Evolutionary conservation across 2,113 vertebrate genomes (phyloP).

Genomic region (Delphinus delphis): DNA sequence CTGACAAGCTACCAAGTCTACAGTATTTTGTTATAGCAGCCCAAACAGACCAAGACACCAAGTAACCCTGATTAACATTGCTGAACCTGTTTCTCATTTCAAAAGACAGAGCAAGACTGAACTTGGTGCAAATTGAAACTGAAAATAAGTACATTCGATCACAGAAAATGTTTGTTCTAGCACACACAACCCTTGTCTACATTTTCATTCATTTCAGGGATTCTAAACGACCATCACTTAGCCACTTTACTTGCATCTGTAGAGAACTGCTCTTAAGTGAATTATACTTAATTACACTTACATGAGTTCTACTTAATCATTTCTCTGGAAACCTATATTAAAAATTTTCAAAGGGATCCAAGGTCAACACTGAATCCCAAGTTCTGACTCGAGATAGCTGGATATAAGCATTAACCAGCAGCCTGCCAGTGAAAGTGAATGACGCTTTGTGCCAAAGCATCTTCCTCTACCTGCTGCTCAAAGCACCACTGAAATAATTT

Average conservation of each 20-base stretch:
- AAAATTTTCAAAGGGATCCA: slow-evolving; percentile 25
- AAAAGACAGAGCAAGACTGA: not conserved
- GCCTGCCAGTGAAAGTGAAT: slow-evolving; percentile 40
- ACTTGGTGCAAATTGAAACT: not conserved
- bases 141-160: not conserved
- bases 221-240: not conserved
- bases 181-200: not conserved
- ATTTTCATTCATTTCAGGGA: slow-evolving; percentile 10
- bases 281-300: slow-evolving; percentile 43
- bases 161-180: slow-evolving; percentile 6
- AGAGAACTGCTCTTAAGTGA: slow-evolving; percentile 29
- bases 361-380: not conserved
- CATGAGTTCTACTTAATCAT: slow-evolving; percentile 11
- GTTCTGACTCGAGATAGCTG: not conserved
- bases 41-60: not conserved
- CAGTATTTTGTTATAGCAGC: not conserved
- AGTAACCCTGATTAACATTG: not conserved
- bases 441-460: slow-evolving; percentile 56
- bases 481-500: slow-evolving; percentile 45
- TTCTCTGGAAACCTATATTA: slow-evolving; percentile 15
- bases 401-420: not conserved
- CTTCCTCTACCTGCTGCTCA: slow-evolving; percentile 53
- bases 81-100: slow-evolving; percentile 2
- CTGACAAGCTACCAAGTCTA: not conserved
- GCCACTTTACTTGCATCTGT: slow-evolving; percentile 4